Conservation (phyloP, 1,140 invertebrate species). For the Nomia melanderi region DNA sequence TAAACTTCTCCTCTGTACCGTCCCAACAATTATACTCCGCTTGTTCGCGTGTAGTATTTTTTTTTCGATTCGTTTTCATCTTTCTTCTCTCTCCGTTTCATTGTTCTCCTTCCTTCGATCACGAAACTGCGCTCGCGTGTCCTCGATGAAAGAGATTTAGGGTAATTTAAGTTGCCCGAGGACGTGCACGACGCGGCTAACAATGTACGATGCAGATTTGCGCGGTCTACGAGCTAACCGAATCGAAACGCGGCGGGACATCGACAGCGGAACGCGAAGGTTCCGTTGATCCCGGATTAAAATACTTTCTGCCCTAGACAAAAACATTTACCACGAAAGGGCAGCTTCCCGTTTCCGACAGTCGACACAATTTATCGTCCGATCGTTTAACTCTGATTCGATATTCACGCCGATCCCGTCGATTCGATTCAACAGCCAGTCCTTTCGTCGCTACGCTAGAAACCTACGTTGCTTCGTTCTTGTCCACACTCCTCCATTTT, state of each 20-base stretch:
- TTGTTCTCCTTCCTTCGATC: background rate
- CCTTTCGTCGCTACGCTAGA: background rate
- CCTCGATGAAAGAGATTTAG: background rate
- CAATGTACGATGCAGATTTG: conserved; percentile 47
- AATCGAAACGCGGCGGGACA: conserved; percentile 4
- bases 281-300: background rate
- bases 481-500: background rate
- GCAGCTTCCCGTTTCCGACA: background rate
- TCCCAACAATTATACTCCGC: background rate
- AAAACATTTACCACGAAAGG: too few species aligned
- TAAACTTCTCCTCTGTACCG: background rate
- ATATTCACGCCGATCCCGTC: background rate
- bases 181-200: conserved; percentile 20
- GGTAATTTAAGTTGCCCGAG: background rate
- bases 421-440: background rate
- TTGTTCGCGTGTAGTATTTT: too few species aligned
- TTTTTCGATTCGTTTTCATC: background rate
- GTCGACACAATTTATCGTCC: background rate
- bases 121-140: background rate
- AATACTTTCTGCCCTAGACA: background rate
- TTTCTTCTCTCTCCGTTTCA: background rate
- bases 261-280: conserved; percentile 2
- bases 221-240: background rate
- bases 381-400: background rate
- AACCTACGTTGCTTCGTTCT: background rate